Percentiles rank a stretch among this genome's conserved stretches.
Evolutionary conservation across 2,113 vertebrate genomes (phyloP).

Genomic region (Nansenia antarctica): DNA sequence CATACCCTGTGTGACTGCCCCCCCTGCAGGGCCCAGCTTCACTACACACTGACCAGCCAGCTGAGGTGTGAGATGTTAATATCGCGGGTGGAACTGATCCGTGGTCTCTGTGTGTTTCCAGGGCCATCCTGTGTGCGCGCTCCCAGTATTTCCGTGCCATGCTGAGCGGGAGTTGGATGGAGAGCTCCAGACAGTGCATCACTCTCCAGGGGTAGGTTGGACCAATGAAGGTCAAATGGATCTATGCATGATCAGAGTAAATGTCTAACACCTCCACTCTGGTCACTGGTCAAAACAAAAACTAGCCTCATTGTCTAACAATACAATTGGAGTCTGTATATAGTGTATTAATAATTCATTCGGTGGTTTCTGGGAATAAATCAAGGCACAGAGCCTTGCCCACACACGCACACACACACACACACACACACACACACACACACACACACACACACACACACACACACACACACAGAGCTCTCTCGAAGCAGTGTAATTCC

Average conservation of each 20-base stretch:
- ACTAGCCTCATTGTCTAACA: constrained; percentile 20
- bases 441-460: constrained; percentile 17
- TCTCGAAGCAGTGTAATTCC: constrained; percentile 17
- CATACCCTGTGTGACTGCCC: neutral
- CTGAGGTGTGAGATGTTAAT: neutral
- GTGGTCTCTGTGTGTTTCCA: constrained; percentile 59
- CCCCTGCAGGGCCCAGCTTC: neutral
- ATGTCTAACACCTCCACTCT: constrained; percentile 20
- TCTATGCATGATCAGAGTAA: neutral
- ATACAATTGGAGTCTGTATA: constrained; percentile 18
- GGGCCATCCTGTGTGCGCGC: constrained; percentile 91
- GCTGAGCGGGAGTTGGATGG: constrained; percentile 92
- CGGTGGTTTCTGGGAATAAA: constrained; percentile 27
- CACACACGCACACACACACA: constrained; percentile 18
- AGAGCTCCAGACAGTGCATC: constrained; percentile 89
- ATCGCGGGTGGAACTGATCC: neutral
- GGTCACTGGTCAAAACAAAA: neutral
- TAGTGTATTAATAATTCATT: constrained; percentile 55
- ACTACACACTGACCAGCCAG: neutral
- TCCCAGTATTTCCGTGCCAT: constrained; percentile 93
- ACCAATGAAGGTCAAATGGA: too few species aligned
- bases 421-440: constrained; percentile 1
- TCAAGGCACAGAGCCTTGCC: constrained; percentile 18
- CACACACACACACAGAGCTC: constrained; percentile 9
- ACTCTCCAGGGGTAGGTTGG: constrained; percentile 87